These are phyloP conservation scores for Phenacoccus solenopsis DNA, from an alignment of 1,140 invertebrate genomes.

Conservation along the genomic window DNA sequence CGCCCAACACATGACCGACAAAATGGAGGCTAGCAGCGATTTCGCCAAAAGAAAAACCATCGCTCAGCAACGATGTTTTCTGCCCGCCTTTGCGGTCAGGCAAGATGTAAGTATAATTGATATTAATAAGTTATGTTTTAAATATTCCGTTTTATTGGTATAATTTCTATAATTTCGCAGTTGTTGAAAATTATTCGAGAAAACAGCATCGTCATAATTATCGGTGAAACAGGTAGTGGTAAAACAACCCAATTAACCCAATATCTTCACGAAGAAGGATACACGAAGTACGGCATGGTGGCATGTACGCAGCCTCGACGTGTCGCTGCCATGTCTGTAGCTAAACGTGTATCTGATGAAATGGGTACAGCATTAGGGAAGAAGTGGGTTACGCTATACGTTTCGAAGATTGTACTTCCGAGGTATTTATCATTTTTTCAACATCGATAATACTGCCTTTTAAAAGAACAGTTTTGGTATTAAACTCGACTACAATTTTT, in stretches of 20 bases:
- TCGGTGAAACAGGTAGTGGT: conserved; percentile 95
- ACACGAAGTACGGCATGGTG: conserved; percentile 83
- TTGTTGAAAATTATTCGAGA: conserved; percentile 86
- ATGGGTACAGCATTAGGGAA: conserved; percentile 75
- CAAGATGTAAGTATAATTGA: conserved; percentile 52
- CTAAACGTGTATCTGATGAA: conserved; percentile 97
- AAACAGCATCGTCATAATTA: conserved; percentile 88
- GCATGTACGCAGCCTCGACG: conserved; percentile 68
- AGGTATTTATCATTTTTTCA: conserved; percentile 37
- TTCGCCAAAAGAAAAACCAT: conserved; percentile 82
- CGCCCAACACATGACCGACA: conserved; percentile 78
- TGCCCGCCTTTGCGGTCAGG: conserved; percentile 92
- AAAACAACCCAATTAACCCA: conserved; percentile 99
- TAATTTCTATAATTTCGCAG: conserved; percentile 23
- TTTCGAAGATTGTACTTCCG: conserved; percentile 97
- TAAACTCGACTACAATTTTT: too few relatives aligned
- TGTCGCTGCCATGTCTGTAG: conserved; percentile 98
- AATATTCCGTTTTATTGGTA: background rate
- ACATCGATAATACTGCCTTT: background rate
- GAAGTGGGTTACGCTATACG: conserved; percentile 94
- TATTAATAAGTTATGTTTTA: background rate
- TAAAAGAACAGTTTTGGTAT: background rate
- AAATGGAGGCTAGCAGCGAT: conserved; percentile 63
- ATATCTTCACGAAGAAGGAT: conserved; percentile 96
- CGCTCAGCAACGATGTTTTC: conserved; percentile 72